Conservation (phyloP, 2,797 vertebrate genomes). For the Karalla daura region DNA sequence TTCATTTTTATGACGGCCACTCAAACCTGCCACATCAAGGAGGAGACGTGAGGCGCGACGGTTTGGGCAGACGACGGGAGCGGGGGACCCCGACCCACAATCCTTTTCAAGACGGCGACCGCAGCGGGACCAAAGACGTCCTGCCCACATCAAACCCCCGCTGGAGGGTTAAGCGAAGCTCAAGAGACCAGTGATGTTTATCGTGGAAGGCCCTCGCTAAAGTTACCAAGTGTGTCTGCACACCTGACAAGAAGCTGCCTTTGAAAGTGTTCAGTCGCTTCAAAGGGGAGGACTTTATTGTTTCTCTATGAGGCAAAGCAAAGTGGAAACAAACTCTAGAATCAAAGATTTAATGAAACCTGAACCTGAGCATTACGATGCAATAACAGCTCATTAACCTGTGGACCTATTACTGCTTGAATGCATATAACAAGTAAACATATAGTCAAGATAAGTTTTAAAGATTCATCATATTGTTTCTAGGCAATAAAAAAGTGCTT, state of each 20-base stretch:
- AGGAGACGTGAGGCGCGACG: slow-evolving; percentile 45
- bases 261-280: not conserved
- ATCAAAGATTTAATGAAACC: not conserved
- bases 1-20: slow-evolving; percentile 61
- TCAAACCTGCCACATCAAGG: slow-evolving; percentile 73
- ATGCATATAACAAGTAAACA: no score
- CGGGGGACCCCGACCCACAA: slow-evolving; percentile 58
- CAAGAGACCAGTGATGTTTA: slow-evolving; percentile 43
- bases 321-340: not conserved
- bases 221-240: slow-evolving; percentile 19
- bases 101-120: slow-evolving; percentile 60
- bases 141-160: slow-evolving; percentile 70
- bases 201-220: slow-evolving; percentile 6
- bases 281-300: not conserved
- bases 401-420: no score
- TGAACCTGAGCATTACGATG: not conserved
- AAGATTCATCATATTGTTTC: no score
- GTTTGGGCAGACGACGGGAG: slow-evolving; percentile 57
- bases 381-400: not conserved
- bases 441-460: no score
- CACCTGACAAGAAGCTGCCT: slow-evolving; percentile 55
- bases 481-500: no score
- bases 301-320: not conserved
- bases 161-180: slow-evolving; percentile 33
- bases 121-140: slow-evolving; percentile 47